Evolutionary conservation across 2,113 vertebrate species (phyloP), one percentile per base, ranked within the genome.

Genomic region (Parus major): DNA sequence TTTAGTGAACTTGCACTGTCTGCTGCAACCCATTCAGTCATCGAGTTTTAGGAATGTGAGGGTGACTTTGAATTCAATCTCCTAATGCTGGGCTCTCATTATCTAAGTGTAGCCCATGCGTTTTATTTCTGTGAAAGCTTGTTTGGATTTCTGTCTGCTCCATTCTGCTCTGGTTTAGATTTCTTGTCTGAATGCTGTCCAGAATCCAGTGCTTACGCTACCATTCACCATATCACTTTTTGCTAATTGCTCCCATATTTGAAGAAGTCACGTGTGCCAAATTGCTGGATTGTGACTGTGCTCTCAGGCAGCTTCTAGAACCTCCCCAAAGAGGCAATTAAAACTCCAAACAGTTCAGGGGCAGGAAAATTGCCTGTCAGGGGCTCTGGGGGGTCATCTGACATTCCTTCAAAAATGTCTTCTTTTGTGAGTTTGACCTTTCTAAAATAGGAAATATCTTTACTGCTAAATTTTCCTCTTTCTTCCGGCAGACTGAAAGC

Each of bases 241-340:
- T 97, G 82, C 75, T 97, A 97, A 97, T 97, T 98, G 88, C 92
- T 80, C 55, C 94, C 90, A 88, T 95, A 93, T 95, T 97, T 2
- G 11, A 90, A 60, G 68, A 82, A 96, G 76, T 96, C 93, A 96
- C 42, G 5, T 96, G 86, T 93, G 55, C 70, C 84, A 91, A 90
- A 92, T 50, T 85, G 86, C 78, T 96, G 93, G 88, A 39, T 95
- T 93, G 80, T 93, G 93, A 55, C 75, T 96, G 65, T 29, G 63
- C 89, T 90, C 93, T 88, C 92, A 47, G 41, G 22, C 59, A 55
- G 86, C 94, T 87, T 71, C 87, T 93, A 92, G 82, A 82, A 92
- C 89, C 93, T 91, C 84, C 78, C 88, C 81, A 73, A 86, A 91
- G 95, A 96, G 82, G 52, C 93, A 96, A 95, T 95, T 95, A 97